These are phyloP conservation scores for Scolopax mira DNA, from an alignment of 2,113 vertebrate species.

Conservation along the genomic window DNA sequence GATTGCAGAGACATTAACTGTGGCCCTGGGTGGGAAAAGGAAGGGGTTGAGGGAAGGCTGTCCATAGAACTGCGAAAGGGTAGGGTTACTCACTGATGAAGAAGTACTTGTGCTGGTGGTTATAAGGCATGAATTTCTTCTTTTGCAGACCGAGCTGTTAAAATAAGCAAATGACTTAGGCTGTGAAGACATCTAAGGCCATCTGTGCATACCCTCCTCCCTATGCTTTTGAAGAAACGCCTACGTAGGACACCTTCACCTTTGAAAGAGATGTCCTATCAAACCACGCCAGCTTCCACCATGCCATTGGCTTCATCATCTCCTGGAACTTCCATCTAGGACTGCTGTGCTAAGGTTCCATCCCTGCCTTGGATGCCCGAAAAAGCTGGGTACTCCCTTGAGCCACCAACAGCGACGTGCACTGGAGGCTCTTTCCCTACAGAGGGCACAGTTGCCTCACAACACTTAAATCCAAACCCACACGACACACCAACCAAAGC, in stretches of 20 bases:
- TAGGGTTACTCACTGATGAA: constrained; percentile 78
- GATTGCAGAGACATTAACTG: not conserved
- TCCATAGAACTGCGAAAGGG: not conserved
- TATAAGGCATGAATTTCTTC: constrained; percentile 85
- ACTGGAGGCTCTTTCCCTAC: not conserved
- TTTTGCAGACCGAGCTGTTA: constrained; percentile 81
- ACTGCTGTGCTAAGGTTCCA: not conserved
- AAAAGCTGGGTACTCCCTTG: not conserved
- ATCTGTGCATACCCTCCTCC: not conserved
- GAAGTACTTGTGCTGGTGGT: constrained; percentile 87
- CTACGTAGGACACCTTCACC: not conserved
- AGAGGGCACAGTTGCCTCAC: not conserved
- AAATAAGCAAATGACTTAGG: not conserved
- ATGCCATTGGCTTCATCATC: not conserved
- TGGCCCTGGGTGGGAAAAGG: not conserved
- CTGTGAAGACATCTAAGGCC: not conserved
- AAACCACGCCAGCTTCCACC: not conserved
- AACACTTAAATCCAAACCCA: not conserved
- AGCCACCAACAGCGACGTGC: not conserved
- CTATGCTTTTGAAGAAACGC: not conserved
- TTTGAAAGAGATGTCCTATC: not conserved
- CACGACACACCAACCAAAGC: not conserved
- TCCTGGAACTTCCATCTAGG: not conserved
- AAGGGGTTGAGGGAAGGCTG: not conserved
- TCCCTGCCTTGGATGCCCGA: not conserved